Evolutionary conservation across 2,888 invertebrate genomes (phyloP).

Genomic region (Agrochola lychnidis): DNA sequence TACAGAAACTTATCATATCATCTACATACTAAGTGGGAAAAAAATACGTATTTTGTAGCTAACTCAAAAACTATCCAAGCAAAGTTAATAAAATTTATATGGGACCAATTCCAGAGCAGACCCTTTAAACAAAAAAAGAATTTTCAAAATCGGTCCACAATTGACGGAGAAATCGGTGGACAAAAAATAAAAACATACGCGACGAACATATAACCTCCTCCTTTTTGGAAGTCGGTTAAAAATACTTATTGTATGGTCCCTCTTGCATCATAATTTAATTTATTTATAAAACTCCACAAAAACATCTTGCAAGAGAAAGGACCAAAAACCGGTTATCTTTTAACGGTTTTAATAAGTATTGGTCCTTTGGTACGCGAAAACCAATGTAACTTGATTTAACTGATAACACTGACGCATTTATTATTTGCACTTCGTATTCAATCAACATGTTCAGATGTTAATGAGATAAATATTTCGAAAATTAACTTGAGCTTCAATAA

Average conservation of each 20-base stretch:
- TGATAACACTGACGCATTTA: not conserved
- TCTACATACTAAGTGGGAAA: too few species aligned
- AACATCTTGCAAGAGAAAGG: not conserved
- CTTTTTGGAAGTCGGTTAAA: too few species aligned
- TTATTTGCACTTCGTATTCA: conserved; percentile 5
- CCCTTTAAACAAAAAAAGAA: too few species aligned
- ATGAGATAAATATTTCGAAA: conserved; percentile 7
- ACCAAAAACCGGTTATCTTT: conserved; percentile 4
- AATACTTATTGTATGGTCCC: not conserved
- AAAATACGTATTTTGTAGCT: too few species aligned
- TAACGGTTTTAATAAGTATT: not conserved
- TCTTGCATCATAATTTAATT: not conserved
- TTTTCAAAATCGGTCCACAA: too few species aligned
- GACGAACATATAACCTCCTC: too few species aligned
- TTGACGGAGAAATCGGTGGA: too few species aligned
- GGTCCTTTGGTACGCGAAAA: conserved; percentile 22
- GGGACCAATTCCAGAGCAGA: too few species aligned
- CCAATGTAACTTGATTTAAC: conserved; percentile 18
- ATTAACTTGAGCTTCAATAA: not conserved
- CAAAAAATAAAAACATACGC: too few species aligned
- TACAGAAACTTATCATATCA: too few species aligned
- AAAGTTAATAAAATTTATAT: too few species aligned
- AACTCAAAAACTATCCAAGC: too few species aligned
- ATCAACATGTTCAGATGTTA: conserved; percentile 7
- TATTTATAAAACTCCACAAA: not conserved